These are phyloP conservation scores for Caenorhabditis sp. DNA, from an alignment of 2,888 invertebrate genomes.

Conservation along the genomic window DNA sequence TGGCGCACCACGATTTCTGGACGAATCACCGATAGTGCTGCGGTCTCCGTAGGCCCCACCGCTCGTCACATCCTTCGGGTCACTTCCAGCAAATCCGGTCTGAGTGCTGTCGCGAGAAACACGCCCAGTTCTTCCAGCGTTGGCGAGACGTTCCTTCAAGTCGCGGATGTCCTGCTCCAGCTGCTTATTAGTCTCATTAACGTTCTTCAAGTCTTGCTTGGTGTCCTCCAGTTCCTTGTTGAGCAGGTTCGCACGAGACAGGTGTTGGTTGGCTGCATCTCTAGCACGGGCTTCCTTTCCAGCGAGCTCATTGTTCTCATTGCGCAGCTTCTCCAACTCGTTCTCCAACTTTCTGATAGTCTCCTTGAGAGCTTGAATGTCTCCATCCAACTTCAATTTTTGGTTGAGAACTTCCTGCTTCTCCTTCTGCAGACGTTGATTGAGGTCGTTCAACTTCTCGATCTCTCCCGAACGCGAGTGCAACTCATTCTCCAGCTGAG, in stretches of 20 bases:
- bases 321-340: conserved; percentile 74
- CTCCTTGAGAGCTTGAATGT: conserved; percentile 72
- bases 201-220: conserved; percentile 60
- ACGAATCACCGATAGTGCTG: conserved; percentile 21
- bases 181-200: conserved; percentile 51
- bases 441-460: conserved; percentile 75
- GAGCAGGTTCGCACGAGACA: conserved; percentile 68
- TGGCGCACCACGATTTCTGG: conserved; percentile 42
- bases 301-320: conserved; percentile 68
- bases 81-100: conserved; percentile 56
- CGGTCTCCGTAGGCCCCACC: no score
- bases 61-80: conserved; percentile 32
- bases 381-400: conserved; percentile 75
- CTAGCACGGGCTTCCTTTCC: conserved; percentile 68
- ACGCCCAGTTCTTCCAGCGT: conserved; percentile 54
- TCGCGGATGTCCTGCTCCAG: conserved; percentile 65
- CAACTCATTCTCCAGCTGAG: conserved; percentile 76
- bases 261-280: conserved; percentile 70
- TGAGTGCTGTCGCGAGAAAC: conserved; percentile 54
- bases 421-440: conserved; percentile 75
- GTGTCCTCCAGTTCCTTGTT: conserved; percentile 69
- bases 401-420: conserved; percentile 76
- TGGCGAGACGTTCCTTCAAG: conserved; percentile 63
- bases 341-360: conserved; percentile 75
- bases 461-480: conserved; percentile 73